Percentiles rank a stretch among this genome's conserved stretches.
Evolutionary conservation across 2,797 vertebrate genomes (phyloP).

Genomic region (Pipistrellus nathusii): DNA sequence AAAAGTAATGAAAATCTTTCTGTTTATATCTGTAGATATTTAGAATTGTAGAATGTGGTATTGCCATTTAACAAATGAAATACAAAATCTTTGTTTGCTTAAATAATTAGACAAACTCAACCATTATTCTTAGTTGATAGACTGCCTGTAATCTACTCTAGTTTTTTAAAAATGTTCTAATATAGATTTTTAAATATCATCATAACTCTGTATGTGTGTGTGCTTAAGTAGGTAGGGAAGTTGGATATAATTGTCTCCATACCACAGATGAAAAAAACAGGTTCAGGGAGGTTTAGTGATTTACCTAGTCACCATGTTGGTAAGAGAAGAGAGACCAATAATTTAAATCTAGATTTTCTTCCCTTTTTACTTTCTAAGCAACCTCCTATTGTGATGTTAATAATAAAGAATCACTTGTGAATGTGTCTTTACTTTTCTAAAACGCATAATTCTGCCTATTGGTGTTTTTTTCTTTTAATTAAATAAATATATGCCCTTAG

Average conservation of each 20-base stretch:
- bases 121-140: not conserved
- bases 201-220: not conserved
- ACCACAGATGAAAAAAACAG: not conserved
- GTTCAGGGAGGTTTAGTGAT: not conserved
- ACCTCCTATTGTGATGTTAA: not conserved
- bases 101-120: not conserved
- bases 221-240: not conserved
- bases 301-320: not conserved
- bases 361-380: not conserved
- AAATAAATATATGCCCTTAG: not conserved
- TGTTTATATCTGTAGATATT: not conserved
- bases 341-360: slow-evolving; percentile 36
- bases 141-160: not conserved
- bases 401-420: not conserved
- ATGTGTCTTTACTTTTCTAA: slow-evolving; percentile 7
- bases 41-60: not conserved
- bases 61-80: not conserved
- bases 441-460: not conserved
- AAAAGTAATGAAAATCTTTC: not conserved
- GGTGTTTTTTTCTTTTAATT: not conserved
- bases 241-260: not conserved
- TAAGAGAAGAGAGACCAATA: not conserved
- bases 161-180: not conserved
- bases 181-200: not conserved
- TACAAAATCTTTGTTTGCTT: not conserved